Evolutionary conservation across 2,888 invertebrate genomes (phyloP).

Genomic region (Thereva unica): DNA sequence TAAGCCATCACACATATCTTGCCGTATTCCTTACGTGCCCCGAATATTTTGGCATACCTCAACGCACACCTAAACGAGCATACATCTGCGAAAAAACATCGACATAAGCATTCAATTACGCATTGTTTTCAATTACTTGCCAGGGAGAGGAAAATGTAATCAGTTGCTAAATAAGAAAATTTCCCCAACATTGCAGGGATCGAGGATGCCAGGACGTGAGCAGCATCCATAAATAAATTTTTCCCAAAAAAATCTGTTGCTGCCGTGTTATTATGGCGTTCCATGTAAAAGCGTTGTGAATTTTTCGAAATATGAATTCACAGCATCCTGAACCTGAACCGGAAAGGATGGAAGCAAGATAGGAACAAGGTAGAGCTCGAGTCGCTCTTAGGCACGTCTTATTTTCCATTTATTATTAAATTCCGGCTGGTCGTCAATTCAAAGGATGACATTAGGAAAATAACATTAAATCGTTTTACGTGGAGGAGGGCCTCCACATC

Average conservation of each 20-base stretch:
- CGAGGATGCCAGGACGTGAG: slow-evolving; percentile 31
- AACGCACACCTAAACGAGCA: slow-evolving; percentile 11
- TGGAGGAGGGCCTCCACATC: not conserved
- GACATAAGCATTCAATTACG: slow-evolving; percentile 40
- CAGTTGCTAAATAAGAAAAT: slow-evolving; percentile 39
- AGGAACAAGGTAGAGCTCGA: slow-evolving; percentile 11
- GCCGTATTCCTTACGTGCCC: slow-evolving; percentile 30
- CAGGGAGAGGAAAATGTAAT: slow-evolving; percentile 34
- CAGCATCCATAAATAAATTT: slow-evolving; percentile 30
- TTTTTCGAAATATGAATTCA: slow-evolving; percentile 17
- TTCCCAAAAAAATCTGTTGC: slow-evolving; percentile 3
- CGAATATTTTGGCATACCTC: slow-evolving; percentile 7
- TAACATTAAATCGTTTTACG: slow-evolving; percentile 23
- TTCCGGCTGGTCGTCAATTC: slow-evolving; percentile 29
- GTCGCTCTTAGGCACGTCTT: slow-evolving; percentile 16
- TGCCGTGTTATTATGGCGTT: slow-evolving; percentile 18
- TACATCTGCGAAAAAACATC: slow-evolving; percentile 26
- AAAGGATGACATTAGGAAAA: slow-evolving; percentile 28
- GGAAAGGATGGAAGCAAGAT: not conserved
- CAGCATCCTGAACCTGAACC: not conserved
- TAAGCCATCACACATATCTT: slow-evolving; percentile 28
- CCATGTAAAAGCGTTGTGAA: slow-evolving; percentile 7
- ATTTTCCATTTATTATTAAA: slow-evolving; percentile 29
- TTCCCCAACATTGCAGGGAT: slow-evolving; percentile 29
- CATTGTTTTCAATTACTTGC: slow-evolving; percentile 41